Base-by-base conservation (phyloP, 1,140 invertebrate genomes). In the Drosophila chauvacae region DNA sequence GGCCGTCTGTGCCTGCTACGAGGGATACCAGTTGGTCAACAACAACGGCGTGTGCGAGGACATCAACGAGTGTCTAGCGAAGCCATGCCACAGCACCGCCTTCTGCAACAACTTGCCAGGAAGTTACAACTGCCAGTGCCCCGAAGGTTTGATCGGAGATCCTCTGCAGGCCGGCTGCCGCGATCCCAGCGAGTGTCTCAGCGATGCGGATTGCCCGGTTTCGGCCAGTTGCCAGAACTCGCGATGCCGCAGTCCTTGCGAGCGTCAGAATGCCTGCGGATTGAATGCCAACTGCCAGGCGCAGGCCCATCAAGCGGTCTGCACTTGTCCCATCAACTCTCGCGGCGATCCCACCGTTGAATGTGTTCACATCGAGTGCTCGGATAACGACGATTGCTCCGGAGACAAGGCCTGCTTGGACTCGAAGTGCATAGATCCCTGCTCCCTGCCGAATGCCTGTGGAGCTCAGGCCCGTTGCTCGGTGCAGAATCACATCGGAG, bases 171-270 rank as follows among this genome's bases (percentile, higher is more conserved):
- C 93, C 0, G 96, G 95, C 28, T 97, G 97, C 81, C 94, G 95
- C 69, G 94, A 95, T 84, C 95, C 97, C 1, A 97, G 96, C 39
- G 96, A 97, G 86, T 98, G 97, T 83, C 94, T 96, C 59, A 94
- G 95, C 1, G 96, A 98, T 90, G 93, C 94, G 2, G 96, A 98
- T 76, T 98, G 97, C 90, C 96, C 97, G 2, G 93, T 94, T 14
- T 95, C 95, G 39, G 96, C 97, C 2, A 94, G 95, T 63, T 98
- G 97, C 81, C 91, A 95, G 16, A 95, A 97, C 51, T 95, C 96
- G 62, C 94, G 94, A 53, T 98, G 97, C 80, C 94, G 95, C 50
- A 97, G 97, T 93, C 97, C 97, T 1, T 98, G 97, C 91, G 95
- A 95, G 47, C 91, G 92, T 9, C 66, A 93, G 5, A 93, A 93